Evolutionary conservation across 2,113 vertebrate species (phyloP), one percentile per base, ranked within the genome.

Genomic region (Chamaetylas fuelleborni): DNA sequence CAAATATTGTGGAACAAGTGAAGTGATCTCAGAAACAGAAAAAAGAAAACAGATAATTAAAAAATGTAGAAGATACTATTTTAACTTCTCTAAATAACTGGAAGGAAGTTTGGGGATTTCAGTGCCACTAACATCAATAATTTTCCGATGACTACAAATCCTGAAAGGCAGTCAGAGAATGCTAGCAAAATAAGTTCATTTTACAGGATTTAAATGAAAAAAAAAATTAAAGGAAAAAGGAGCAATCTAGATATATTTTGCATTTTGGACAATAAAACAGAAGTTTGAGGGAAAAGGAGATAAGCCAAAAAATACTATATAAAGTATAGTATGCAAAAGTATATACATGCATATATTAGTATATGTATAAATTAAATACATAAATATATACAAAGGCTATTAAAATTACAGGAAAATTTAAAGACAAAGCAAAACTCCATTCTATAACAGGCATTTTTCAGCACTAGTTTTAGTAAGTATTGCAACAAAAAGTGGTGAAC

Each of bases 401-500:
- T 65, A 43, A 56, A 60, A 70, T 65, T 50, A 42, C 5, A 72
- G n/a, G 48, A 87, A 74, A 61, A n/a, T 43, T 74, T 67, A 78
- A 81, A 71, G 53, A 53, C 2, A 76, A 15, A 51, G 15, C 7
- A 84, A 58, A 88, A 61, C 45, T 71, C 33, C 13, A 67, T 60
- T 51, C n/a, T 53, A 2, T 31, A 86, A 70, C 15, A 6, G 24
- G 28, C 48, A 76, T 65, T 92, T 91, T 82, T 91, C 74, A 92
- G 62, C 62, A 40, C 48, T 50, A 60, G 50, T 40, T 91, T 91
- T 70, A 80, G 73, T 62, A 95, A 76, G 70, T 50, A 91, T 85
- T 90, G 58, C 54, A 88, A 58, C 70, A 95, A 84, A 89, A 96
- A 90, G 56, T 26, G 38, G 71, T 61, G 88, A 91, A 91, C 82